A percentile compares a stretch with the other conserved stretches of the same genome.
phyloP scores from a whole-genome alignment of 1,140 invertebrate genomes.

The Drosophila miranda region DNA sequence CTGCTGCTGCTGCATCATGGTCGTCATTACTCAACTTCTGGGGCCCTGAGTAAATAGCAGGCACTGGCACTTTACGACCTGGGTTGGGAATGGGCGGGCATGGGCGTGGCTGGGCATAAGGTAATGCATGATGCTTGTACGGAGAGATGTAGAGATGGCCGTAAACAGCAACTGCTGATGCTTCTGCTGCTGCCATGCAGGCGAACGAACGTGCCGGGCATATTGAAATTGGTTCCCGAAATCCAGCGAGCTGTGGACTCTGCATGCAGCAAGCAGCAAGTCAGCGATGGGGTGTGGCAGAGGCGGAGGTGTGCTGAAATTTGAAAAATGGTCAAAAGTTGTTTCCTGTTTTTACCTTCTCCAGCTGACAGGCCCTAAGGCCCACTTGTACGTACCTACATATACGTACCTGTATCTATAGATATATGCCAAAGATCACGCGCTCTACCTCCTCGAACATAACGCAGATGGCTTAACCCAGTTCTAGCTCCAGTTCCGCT shows the following conservation, averaged over 20 bases:
- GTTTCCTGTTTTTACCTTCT: constrained; percentile 46
- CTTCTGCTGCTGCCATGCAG: constrained; percentile 16
- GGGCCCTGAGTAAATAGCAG: constrained; percentile 51
- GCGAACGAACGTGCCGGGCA: constrained; percentile 40
- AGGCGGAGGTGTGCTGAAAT: constrained; percentile 20
- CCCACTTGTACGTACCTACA: constrained; percentile 12
- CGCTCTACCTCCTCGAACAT: constrained; percentile 29
- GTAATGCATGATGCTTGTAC: constrained; percentile 34
- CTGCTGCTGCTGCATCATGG: constrained; percentile 46
- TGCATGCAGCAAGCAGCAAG: constrained; percentile 8
- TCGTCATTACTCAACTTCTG: constrained; percentile 62
- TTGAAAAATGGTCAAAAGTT: constrained; percentile 62
- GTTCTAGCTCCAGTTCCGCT: constrained; percentile 25
- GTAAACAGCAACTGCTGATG: constrained; percentile 52
- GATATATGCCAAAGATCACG: constrained; percentile 60
- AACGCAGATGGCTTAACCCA: constrained; percentile 50
- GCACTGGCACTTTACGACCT: constrained; percentile 52
- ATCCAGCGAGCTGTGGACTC: constrained; percentile 16
- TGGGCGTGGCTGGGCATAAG: constrained; percentile 37
- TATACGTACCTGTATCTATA: background rate
- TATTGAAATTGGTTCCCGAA: constrained; percentile 50
- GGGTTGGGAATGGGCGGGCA: constrained; percentile 8
- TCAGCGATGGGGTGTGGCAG: too few species aligned
- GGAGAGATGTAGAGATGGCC: constrained; percentile 36
- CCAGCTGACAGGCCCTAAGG: constrained; percentile 36